Evolutionary conservation across 2,888 invertebrate species (phyloP), one percentile per base, ranked within the genome.

Genomic region (Tiphia femorata): DNA sequence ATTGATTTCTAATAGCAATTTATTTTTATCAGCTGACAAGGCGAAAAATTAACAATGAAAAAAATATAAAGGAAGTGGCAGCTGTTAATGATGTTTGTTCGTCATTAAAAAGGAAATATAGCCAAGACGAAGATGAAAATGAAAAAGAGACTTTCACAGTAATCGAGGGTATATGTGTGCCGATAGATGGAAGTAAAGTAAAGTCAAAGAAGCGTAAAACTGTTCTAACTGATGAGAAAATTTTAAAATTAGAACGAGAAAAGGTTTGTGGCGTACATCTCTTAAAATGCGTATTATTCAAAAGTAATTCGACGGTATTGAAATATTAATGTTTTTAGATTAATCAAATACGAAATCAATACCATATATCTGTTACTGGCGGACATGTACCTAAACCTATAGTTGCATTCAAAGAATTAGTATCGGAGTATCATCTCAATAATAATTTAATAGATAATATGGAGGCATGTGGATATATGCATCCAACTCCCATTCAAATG

Each of bases 401-500:
- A 1, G 85, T 86, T 57, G 85, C 86, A 30, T 97, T 97, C 82
- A 83, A 87, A 0, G 89, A 92, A 47, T 84, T 97, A 6, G 73
- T 83, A 2, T 70, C 78, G 0, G 75, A 83, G 6, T 91, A 90
- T 75, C 84, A 85, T 25, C 84, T 95, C 3, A 84, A 87, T 0
- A 78, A 85, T 3, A 86, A 85, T 14, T 79, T 97, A 1, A 83
- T 94, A 7, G 84, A 89, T 21, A 96, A 94, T 64, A 85, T 97
- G 4, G 84, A 80, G 19, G 86, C 86, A 50, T 90, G 90, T 72
- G 92, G 92, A 0, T 96, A 93, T 73, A 78, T 84, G 0, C 87
- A 88, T 49, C 97, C 97, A 0, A 96, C 97, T 0, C 91, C 96
- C 0, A 92, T 97, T 72, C 97, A 97, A 85, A 91, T 96, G 87